Percentiles rank a stretch among this genome's conserved stretches.
Evolutionary conservation across 2,113 vertebrate genomes (phyloP).

Genomic region (Suncus etruscus): DNA sequence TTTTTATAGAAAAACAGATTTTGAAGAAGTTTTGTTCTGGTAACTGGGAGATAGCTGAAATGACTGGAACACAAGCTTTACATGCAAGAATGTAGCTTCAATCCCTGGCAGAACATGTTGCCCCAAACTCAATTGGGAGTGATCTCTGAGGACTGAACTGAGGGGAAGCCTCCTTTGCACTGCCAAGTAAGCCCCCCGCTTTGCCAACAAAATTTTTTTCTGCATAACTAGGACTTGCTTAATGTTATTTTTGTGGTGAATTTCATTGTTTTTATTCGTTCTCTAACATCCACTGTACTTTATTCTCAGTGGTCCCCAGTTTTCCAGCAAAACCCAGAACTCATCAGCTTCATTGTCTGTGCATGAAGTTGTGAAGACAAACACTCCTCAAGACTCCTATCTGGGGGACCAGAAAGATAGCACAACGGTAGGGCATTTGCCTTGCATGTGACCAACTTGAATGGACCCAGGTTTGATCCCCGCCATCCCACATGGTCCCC

Average conservation of each 20-base stretch:
- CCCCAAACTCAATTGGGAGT: no score
- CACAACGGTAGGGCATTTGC: no score
- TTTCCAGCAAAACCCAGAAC: background rate
- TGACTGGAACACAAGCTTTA: no score
- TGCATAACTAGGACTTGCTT: background rate
- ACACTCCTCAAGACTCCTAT: background rate
- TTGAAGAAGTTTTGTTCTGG: constrained; percentile 16
- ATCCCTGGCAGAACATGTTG: no score
- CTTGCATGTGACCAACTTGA: no score
- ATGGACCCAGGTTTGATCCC: no score
- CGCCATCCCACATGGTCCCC: no score
- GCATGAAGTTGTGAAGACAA: background rate
- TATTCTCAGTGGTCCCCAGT: background rate
- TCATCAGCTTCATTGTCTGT: background rate
- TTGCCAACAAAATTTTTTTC: background rate
- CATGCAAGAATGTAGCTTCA: no score
- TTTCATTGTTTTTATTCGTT: background rate
- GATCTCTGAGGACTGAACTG: no score
- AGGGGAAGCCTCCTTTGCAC: no score
- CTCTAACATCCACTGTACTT: background rate
- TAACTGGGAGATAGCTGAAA: background rate
- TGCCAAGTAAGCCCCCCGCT: no score
- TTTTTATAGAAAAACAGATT: constrained; percentile 34
- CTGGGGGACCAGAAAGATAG: no score
- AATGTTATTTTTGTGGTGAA: background rate